These are phyloP conservation scores for Aphis gossypii DNA, from an alignment of 1,140 invertebrate species.

Conservation along the genomic window DNA sequence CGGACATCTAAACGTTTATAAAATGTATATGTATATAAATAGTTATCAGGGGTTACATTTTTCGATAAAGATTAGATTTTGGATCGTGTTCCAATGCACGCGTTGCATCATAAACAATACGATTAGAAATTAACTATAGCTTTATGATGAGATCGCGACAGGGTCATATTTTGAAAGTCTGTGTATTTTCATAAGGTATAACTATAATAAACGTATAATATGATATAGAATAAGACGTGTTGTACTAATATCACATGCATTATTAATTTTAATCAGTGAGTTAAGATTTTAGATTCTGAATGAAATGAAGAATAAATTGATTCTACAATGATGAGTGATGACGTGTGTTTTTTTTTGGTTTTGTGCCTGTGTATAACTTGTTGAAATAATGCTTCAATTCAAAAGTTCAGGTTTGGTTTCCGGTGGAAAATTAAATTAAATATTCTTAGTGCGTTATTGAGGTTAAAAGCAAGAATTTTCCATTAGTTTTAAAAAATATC, in stretches of 20 bases:
- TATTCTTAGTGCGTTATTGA: too few species aligned
- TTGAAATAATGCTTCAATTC: too few species aligned
- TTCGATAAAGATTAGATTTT: background rate
- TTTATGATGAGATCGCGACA: background rate
- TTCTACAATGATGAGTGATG: too few species aligned
- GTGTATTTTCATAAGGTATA: too few species aligned
- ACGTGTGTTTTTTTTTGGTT: too few species aligned
- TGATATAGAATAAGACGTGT: background rate
- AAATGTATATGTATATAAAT: constrained; percentile 18
- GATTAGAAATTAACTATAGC: background rate
- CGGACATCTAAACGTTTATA: background rate
- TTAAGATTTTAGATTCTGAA: background rate
- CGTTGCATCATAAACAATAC: background rate
- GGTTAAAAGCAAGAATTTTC: too few species aligned
- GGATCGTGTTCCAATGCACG: too few species aligned
- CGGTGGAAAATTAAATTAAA: too few species aligned
- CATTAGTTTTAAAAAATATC: too few species aligned
- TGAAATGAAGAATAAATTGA: too few species aligned
- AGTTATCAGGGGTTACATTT: background rate
- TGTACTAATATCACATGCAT: background rate
- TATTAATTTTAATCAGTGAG: background rate
- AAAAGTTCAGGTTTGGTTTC: too few species aligned
- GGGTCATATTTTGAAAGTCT: background rate
- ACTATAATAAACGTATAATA: background rate
- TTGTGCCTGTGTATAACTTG: too few species aligned